Percentiles rank a stretch among this genome's conserved stretches.
These are phyloP conservation scores for Eidolon dupreanum DNA, from an alignment of 2,797 vertebrate genomes.

Conservation along the genomic window DNA sequence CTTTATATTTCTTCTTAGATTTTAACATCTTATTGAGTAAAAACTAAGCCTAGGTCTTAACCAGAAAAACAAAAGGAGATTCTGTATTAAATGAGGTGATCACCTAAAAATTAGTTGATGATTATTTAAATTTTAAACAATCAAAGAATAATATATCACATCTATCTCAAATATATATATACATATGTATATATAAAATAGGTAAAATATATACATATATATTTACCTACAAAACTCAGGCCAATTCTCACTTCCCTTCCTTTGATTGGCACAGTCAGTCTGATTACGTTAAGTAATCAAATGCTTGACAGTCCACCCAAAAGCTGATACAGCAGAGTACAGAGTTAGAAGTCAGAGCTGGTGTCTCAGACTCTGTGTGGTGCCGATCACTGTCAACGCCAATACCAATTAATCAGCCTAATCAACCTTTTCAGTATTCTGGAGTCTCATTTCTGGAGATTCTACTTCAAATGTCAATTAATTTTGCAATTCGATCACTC, in stretches of 20 bases:
- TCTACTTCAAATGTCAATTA: not conserved
- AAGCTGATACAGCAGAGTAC: rapidly evolving
- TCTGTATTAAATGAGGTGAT: not conserved
- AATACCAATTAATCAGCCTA: no score
- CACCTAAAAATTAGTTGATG: not conserved
- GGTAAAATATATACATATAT: no score
- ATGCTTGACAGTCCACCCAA: rapidly evolving
- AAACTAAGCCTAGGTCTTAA: not conserved
- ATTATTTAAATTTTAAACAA: not conserved
- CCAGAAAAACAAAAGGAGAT: not conserved
- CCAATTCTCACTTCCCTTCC: not conserved
- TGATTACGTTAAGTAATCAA: not conserved
- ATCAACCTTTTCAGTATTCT: not conserved
- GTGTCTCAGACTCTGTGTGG: not conserved
- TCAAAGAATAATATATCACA: not conserved
- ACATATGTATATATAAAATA: no score
- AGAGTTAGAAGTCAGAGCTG: no score
- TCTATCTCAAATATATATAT: not conserved
- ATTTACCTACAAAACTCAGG: no score
- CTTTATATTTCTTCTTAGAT: not conserved
- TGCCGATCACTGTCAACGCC: not conserved
- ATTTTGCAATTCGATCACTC: not conserved
- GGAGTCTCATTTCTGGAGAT: not conserved
- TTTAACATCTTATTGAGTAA: not conserved
- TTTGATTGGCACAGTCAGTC: no score